Percentiles rank a stretch among this genome's conserved stretches.
Conservation (phyloP, 1,140 invertebrate species). For the honey bee (Apis mellifera) region Amel_HAv3.1 CM009931.2:393001-393500, state of each 20-base stretch:
- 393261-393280: slow-evolving; percentile 80
- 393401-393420: slow-evolving; percentile 81
- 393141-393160: slow-evolving; percentile 84
- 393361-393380: slow-evolving; percentile 83
- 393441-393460: slow-evolving; percentile 34
- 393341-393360: slow-evolving; percentile 82
- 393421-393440: background rate
- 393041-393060: slow-evolving; percentile 83
- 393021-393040: slow-evolving; percentile 83
- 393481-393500: too few relatives aligned
- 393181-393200: slow-evolving; percentile 81
- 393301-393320: slow-evolving; percentile 77
- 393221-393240: slow-evolving; percentile 79
- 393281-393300: slow-evolving; percentile 79
- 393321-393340: slow-evolving; percentile 81
- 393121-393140: slow-evolving; percentile 82
- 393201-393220: slow-evolving; percentile 82
- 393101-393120: slow-evolving; percentile 84
- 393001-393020: slow-evolving; percentile 82
- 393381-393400: slow-evolving; percentile 80
- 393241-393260: slow-evolving; percentile 83
- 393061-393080: slow-evolving; percentile 83
- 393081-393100: slow-evolving; percentile 83
- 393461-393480: too few relatives aligned
- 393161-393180: slow-evolving; percentile 82